Evolutionary conservation across 2,888 invertebrate genomes (phyloP).

Genomic region (Drosophila nr. medialis): DNA sequence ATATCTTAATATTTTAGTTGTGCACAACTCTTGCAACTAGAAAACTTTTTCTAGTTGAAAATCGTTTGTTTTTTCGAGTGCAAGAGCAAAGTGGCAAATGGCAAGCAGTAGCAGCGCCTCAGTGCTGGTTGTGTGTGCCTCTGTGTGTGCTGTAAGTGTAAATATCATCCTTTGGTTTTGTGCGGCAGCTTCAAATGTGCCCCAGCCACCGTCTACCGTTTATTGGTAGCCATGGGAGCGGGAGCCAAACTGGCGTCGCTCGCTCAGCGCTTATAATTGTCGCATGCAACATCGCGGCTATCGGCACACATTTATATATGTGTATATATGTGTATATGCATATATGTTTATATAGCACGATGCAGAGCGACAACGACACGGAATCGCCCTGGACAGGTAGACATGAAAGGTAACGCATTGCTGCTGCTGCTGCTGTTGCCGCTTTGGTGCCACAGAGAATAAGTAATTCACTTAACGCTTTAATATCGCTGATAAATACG

Average conservation of each 20-base stretch:
- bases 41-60: neutral
- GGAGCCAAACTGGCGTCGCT: slow-evolving; percentile 78
- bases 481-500: slow-evolving; percentile 82
- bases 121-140: neutral
- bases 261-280: slow-evolving; percentile 73
- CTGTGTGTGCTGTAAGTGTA: slow-evolving; percentile 50
- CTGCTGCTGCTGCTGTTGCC: slow-evolving; percentile 17
- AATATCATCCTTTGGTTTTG: slow-evolving; percentile 40
- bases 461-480: slow-evolving; percentile 83
- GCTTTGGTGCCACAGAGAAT: slow-evolving; percentile 50
- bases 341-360: slow-evolving; percentile 14
- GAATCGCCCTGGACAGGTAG: slow-evolving; percentile 59
- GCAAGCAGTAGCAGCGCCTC: slow-evolving; percentile 21
- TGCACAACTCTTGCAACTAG: neutral
- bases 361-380: slow-evolving; percentile 37
- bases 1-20: no score
- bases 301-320: slow-evolving; percentile 43
- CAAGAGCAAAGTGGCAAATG: slow-evolving; percentile 3
- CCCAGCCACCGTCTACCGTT: slow-evolving; percentile 18
- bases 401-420: slow-evolving; percentile 82
- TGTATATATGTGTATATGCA: slow-evolving; percentile 2
- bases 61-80: neutral
- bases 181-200: slow-evolving; percentile 64
- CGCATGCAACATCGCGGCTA: slow-evolving; percentile 79
- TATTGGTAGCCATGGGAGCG: slow-evolving; percentile 63